Evolutionary conservation across 2,888 invertebrate species (phyloP).

Genomic region (Diabrotica balteata): DNA sequence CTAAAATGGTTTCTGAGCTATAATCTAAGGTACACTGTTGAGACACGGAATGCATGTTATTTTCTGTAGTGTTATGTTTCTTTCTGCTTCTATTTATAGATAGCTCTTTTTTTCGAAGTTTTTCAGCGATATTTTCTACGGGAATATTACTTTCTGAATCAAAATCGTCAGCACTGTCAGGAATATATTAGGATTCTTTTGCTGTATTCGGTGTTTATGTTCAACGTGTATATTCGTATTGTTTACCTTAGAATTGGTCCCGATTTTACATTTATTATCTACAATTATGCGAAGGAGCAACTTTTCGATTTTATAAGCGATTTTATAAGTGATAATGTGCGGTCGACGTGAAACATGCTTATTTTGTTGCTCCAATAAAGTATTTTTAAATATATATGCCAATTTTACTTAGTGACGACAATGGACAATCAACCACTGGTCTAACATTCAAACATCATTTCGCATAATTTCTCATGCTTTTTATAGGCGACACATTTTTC

Average conservation of each 20-base stretch:
- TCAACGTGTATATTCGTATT: constrained; percentile 82
- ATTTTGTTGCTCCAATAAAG: too few relatives aligned
- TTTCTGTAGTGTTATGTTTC: constrained; percentile 38
- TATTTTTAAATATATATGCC: too few relatives aligned
- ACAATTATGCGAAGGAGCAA: too few relatives aligned
- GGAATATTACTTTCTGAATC: constrained; percentile 53
- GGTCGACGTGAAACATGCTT: too few relatives aligned
- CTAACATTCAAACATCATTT: too few relatives aligned
- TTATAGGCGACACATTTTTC: too few relatives aligned
- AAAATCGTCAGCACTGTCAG: constrained; percentile 69
- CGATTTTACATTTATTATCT: constrained; percentile 52
- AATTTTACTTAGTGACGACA: too few relatives aligned
- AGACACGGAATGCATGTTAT: constrained; percentile 69
- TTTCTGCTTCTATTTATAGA: constrained; percentile 47
- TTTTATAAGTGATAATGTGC: too few relatives aligned
- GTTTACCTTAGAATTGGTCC: constrained; percentile 78
- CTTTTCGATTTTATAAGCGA: too few relatives aligned
- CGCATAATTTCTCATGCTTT: too few relatives aligned
- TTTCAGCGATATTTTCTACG: constrained; percentile 53
- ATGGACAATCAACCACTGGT: too few relatives aligned
- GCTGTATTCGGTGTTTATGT: constrained; percentile 66
- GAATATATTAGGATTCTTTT: constrained; percentile 71
- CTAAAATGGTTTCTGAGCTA: constrained; percentile 60
- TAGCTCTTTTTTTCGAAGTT: constrained; percentile 48
- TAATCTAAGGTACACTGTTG: constrained; percentile 77